Conservation (phyloP, 2,113 vertebrate species). For the Ovis canadensis region DNA sequence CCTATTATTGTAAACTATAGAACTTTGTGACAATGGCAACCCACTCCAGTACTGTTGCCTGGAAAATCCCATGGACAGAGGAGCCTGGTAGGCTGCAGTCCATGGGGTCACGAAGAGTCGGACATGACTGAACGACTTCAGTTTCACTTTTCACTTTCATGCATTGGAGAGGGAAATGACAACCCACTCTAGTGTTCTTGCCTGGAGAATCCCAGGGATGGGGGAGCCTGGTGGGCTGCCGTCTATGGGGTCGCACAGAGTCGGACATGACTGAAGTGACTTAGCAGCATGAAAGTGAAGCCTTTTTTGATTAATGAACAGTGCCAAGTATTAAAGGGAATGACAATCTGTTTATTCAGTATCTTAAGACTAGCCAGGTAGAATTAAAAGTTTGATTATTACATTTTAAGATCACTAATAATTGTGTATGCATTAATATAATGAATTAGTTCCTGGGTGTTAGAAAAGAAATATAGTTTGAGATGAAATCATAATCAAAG, state of each 20-base stretch:
- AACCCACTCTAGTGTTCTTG: no score
- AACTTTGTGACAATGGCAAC: neutral
- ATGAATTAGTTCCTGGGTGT: neutral
- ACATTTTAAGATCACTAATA: conserved; percentile 59
- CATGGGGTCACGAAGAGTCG: no score
- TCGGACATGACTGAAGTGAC: no score
- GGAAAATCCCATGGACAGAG: no score
- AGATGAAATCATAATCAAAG: neutral
- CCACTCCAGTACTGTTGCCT: no score
- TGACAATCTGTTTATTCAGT: conserved; percentile 39
- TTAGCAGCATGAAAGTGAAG: neutral
- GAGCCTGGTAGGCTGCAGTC: no score
- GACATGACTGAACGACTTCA: no score
- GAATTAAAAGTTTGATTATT: conserved; percentile 30
- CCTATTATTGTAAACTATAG: neutral
- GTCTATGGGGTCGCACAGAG: no score
- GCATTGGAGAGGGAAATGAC: no score
- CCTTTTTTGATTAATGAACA: conserved; percentile 58
- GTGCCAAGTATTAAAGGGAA: conserved; percentile 32
- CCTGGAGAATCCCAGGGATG: no score
- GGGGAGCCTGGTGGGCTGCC: no score
- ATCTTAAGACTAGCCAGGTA: conserved; percentile 55
- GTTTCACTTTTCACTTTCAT: no score
- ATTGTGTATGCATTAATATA: conserved; percentile 27
- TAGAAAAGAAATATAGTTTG: neutral